Conservation (phyloP, 2,113 vertebrate species). For the Pygoscelis adeliae region DNA sequence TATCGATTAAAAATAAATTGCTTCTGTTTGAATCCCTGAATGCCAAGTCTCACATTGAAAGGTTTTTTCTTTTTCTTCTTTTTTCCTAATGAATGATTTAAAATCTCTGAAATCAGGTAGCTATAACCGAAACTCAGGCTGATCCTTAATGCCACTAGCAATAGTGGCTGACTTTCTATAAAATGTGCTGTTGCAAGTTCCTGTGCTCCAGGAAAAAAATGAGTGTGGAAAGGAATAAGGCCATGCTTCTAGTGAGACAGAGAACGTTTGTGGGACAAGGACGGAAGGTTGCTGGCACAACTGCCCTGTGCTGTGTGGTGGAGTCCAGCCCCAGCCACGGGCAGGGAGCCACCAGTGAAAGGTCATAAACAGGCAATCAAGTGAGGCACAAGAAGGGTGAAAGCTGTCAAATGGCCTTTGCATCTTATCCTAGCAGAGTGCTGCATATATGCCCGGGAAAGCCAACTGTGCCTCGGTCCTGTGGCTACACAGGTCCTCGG, state of each 20-base stretch:
- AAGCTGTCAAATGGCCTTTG: neutral
- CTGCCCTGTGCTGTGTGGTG: fast-evolving
- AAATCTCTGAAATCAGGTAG: neutral
- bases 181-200: neutral
- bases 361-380: neutral
- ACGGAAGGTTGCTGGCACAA: neutral
- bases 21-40: neutral
- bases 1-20: neutral
- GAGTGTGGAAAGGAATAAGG: neutral
- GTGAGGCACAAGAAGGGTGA: neutral
- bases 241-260: neutral
- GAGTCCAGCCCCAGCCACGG: neutral
- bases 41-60: neutral
- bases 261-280: neutral
- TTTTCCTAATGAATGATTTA: neutral
- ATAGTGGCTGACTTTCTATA: neutral
- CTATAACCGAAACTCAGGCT: neutral
- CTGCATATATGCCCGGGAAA: neutral
- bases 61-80: neutral
- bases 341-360: neutral
- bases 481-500: neutral
- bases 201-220: neutral
- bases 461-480: neutral
- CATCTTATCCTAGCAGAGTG: neutral
- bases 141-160: neutral